These are phyloP conservation scores for Gallinago jamesoni DNA, from an alignment of 2,113 vertebrate species.

Conservation along the genomic window DNA sequence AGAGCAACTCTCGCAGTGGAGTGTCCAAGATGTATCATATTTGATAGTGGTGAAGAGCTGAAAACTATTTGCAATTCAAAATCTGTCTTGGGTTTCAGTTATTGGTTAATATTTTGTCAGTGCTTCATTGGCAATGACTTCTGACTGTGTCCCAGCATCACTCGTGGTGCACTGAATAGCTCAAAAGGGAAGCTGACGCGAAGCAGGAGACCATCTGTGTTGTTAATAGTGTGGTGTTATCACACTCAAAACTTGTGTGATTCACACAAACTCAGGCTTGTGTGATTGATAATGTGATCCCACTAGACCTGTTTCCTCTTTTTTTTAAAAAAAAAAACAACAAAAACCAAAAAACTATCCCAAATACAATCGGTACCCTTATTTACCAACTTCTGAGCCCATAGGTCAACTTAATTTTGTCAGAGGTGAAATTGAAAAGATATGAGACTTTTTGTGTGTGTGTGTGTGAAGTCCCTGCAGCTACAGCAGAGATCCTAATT, in stretches of 20 bases:
- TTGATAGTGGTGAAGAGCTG: neutral
- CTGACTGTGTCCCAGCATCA: neutral
- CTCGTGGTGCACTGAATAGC: neutral
- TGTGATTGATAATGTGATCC: neutral
- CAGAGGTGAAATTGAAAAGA: neutral
- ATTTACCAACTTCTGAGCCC: neutral
- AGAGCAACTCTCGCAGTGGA: neutral
- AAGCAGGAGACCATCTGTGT: conserved; percentile 31
- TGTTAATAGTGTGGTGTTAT: neutral
- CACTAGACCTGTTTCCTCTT: neutral
- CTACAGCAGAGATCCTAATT: neutral
- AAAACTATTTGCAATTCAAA: neutral
- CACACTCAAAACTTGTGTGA: neutral
- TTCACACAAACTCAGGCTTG: neutral
- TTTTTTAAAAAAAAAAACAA: neutral
- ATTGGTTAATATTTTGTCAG: conserved; percentile 1
- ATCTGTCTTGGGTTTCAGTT: neutral
- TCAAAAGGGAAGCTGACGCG: neutral
- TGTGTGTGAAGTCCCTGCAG: neutral
- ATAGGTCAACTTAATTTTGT: neutral
- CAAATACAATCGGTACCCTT: neutral
- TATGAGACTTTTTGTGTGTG: neutral
- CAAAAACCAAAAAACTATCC: no score
- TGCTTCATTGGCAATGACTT: neutral
- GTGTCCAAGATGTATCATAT: neutral